Evolutionary conservation across 1,140 invertebrate species (phyloP).

Genomic region (Drosophila setifemur): DNA sequence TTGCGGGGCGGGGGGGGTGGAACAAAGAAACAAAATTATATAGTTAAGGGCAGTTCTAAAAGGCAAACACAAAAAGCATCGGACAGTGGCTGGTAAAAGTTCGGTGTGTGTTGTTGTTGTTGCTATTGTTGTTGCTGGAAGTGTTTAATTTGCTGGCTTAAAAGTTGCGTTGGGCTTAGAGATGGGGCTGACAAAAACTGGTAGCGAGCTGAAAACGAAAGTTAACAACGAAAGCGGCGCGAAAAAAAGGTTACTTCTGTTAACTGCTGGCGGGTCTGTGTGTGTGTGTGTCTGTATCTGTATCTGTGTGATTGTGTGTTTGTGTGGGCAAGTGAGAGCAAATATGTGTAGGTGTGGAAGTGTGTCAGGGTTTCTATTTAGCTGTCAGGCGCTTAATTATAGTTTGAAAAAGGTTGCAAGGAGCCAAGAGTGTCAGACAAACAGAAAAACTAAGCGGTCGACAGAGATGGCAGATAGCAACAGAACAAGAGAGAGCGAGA

Average conservation of each 20-base stretch:
- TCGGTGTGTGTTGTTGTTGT: too few relatives aligned
- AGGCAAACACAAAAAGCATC: constrained; percentile 53
- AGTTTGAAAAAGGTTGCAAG: constrained; percentile 70
- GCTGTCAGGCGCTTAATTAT: constrained; percentile 71
- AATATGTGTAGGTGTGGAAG: constrained; percentile 23
- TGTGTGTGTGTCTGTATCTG: constrained; percentile 3
- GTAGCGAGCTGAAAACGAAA: constrained; percentile 32
- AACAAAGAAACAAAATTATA: constrained; percentile 38
- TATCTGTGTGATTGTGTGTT: constrained; percentile 8
- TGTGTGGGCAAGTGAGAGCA: too few relatives aligned
- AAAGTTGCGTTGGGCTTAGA: constrained; percentile 68
- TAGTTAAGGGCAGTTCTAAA: constrained; percentile 58
- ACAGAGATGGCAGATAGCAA: constrained; percentile 48
- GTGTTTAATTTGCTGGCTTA: constrained; percentile 79
- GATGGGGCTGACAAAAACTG: constrained; percentile 29
- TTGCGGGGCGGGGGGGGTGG: constrained; percentile 41
- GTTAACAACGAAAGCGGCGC: constrained; percentile 42
- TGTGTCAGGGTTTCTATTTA: constrained; percentile 55
- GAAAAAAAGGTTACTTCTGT: constrained; percentile 62
- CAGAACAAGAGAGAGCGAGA: constrained; percentile 33
- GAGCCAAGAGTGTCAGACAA: constrained; percentile 50
- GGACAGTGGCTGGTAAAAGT: constrained; percentile 16
- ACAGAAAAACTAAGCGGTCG: constrained; percentile 50
- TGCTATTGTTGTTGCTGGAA: constrained; percentile 71
- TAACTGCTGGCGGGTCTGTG: constrained; percentile 43